phyloP scores from a whole-genome alignment of 2,113 vertebrate species.

The Mesitornis unicolor region DNA sequence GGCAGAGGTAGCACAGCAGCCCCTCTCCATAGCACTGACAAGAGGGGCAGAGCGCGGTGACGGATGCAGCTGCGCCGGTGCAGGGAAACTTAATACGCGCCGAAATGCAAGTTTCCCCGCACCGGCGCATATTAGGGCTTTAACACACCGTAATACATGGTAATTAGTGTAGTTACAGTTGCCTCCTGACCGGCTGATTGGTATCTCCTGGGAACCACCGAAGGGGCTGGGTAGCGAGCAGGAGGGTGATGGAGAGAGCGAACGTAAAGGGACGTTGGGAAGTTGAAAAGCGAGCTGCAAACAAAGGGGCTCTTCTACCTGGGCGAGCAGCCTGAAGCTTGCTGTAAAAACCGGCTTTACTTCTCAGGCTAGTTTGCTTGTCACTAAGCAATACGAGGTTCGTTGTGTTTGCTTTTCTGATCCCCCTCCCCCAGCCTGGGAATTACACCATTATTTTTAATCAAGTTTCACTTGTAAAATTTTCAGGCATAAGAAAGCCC shows the following conservation, averaged over 20 bases:
- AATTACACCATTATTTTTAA: not conserved
- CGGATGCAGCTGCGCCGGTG: not conserved
- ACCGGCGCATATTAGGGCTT: not conserved
- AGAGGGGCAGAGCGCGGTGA: not conserved
- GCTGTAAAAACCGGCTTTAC: not conserved
- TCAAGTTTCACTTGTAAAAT: not conserved
- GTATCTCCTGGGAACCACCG: not conserved
- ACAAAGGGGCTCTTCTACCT: constrained; percentile 45
- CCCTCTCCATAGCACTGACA: not conserved
- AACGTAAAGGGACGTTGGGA: not conserved
- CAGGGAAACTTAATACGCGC: not conserved
- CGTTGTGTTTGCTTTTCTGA: not conserved
- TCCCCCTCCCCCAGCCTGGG: not conserved
- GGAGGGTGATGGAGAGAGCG: not conserved
- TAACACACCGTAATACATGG: not conserved
- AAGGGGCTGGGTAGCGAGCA: not conserved
- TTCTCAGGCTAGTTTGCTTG: not conserved
- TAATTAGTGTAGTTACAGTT: not conserved
- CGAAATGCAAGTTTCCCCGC: too few species aligned
- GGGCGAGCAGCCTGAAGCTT: not conserved
- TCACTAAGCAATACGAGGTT: not conserved
- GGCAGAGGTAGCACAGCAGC: not conserved
- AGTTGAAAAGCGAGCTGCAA: not conserved
- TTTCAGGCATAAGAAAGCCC: not conserved
- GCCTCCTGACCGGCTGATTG: not conserved